Percentiles rank a stretch among this genome's conserved stretches.
phyloP scores from a whole-genome alignment of 2,113 vertebrate species.

The Hylia prasina region DNA sequence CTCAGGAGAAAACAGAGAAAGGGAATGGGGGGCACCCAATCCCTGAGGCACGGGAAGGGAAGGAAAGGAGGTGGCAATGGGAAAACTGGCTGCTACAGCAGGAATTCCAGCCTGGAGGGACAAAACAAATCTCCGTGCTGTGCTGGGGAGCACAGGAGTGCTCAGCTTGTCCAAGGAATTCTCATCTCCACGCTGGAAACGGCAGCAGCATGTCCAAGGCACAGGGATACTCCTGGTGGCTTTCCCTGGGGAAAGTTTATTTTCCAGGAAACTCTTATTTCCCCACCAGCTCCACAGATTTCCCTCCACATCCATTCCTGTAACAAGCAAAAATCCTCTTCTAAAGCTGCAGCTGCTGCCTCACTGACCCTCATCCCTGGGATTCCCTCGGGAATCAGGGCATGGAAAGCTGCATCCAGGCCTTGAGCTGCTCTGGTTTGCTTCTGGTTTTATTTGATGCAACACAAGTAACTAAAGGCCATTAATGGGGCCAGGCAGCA shows the following conservation, averaged over 20 bases:
- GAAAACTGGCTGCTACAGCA: background rate
- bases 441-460: background rate
- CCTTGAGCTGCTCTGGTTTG: background rate
- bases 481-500: accelerated
- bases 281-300: background rate
- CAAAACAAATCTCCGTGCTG: background rate
- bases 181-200: background rate
- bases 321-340: background rate
- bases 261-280: background rate
- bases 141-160: background rate
- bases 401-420: background rate
- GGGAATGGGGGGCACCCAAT: background rate
- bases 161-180: background rate
- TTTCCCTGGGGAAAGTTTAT: background rate
- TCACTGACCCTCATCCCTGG: background rate
- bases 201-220: background rate
- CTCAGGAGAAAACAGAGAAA: background rate
- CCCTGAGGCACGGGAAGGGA: background rate
- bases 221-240: background rate
- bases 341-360: background rate
- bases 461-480: too few relatives aligned
- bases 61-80: background rate
- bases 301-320: background rate
- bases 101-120: background rate
- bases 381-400: background rate